These are phyloP conservation scores for Melanaphis sacchari DNA, from an alignment of 1,140 invertebrate genomes.

Conservation along the genomic window DNA sequence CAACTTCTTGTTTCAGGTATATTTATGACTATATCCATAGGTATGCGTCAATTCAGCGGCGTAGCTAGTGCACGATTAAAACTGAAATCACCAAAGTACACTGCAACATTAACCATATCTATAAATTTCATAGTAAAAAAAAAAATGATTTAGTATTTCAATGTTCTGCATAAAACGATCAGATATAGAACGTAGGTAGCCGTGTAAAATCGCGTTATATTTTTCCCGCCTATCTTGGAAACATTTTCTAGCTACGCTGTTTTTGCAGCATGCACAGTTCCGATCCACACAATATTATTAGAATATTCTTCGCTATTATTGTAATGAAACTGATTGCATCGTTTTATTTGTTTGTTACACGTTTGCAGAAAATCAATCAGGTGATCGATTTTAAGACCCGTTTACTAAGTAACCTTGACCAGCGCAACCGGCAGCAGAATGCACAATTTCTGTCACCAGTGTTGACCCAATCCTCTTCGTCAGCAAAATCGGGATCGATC, in stretches of 20 bases:
- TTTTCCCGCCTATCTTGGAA: background rate
- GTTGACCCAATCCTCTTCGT: background rate
- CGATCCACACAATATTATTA: background rate
- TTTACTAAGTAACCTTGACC: constrained; percentile 59
- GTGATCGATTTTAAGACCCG: constrained; percentile 61
- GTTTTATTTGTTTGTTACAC: background rate
- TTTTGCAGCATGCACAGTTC: background rate
- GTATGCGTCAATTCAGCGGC: background rate
- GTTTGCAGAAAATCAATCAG: constrained; percentile 61
- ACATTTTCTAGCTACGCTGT: background rate
- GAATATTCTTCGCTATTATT: background rate
- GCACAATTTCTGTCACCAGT: constrained; percentile 58
- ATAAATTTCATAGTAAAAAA: background rate
- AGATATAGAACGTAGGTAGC: background rate
- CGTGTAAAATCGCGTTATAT: background rate
- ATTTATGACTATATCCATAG: background rate
- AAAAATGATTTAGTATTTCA: background rate
- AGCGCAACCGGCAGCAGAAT: constrained; percentile 58
- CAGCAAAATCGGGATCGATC: background rate
- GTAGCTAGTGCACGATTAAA: background rate
- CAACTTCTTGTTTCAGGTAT: constrained; percentile 53
- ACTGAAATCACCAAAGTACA: background rate
- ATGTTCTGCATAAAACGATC: too few relatives aligned
- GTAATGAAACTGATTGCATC: background rate
- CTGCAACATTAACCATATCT: background rate